These are phyloP conservation scores for Phasia obesa DNA, from an alignment of 2,888 invertebrate genomes.

Conservation along the genomic window DNA sequence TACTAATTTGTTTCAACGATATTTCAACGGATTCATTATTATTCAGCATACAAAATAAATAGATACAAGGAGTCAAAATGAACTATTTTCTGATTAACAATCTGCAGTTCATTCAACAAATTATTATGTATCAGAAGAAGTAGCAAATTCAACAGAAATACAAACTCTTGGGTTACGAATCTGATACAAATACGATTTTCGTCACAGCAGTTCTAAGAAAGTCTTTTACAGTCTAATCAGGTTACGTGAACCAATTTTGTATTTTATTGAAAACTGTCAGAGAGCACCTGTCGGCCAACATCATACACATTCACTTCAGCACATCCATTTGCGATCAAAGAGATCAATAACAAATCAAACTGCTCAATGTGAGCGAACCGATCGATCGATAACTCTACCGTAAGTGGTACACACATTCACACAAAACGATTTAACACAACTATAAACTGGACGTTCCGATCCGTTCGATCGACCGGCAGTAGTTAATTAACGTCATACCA, in stretches of 20 bases:
- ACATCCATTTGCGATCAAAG: constrained; percentile 70
- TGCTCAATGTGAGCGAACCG: constrained; percentile 47
- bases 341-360: constrained; percentile 70
- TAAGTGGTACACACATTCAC: constrained; percentile 52
- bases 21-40: no score
- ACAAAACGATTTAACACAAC: constrained; percentile 25
- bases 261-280: constrained; percentile 50
- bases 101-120: constrained; percentile 63
- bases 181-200: constrained; percentile 55
- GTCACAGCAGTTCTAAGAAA: constrained; percentile 65
- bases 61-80: no score
- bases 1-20: no score
- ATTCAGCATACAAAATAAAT: no score
- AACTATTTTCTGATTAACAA: constrained; percentile 34
- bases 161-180: constrained; percentile 68
- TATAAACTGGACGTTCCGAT: constrained; percentile 53
- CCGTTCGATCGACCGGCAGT: constrained; percentile 78
- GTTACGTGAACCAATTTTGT: constrained; percentile 69
- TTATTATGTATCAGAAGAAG: constrained; percentile 49
- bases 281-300: constrained; percentile 75
- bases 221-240: constrained; percentile 70
- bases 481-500: constrained; percentile 81
- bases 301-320: constrained; percentile 69
- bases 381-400: constrained; percentile 29
- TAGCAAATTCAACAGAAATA: constrained; percentile 54